Base-by-base conservation (phyloP, 1,140 invertebrate species). In the Hyles vespertilio region DNA sequence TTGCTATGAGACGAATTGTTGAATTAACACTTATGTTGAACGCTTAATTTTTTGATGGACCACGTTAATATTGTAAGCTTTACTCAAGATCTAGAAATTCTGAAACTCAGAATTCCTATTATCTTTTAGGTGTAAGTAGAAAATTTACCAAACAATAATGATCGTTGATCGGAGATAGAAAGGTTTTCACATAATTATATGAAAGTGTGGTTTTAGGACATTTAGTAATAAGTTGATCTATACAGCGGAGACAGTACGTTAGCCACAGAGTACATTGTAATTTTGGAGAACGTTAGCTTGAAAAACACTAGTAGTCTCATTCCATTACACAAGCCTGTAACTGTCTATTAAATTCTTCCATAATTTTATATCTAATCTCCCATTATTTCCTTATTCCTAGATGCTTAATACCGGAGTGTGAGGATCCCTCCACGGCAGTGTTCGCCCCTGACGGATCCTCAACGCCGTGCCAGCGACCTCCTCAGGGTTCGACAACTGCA, bases 321-420 rank as follows among this genome's bases (percentile, higher is more conserved):
- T 22, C 22, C 22, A 22, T 22, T 22, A 22, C 22, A 22, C 22
- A 22, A 22, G 22, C 22, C 0, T 22, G 22, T 7, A n/a, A 45
- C 43, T 45, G 6, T 45, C n/a, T 8, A n/a, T 45, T 8, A 45
- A n/a, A n/a, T 8, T 45, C 43, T n/a, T n/a, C n/a, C 6, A 45
- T 45, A 8, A 8, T 45, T 45, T 8, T 45, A 45, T 45, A 45
- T 8, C 7, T 45, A 45, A 7, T 45, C 43, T 45, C 6, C 6
- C n/a, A 47, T 11, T n/a, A 47, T 8, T 8, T 47, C 10, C 46
- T 47, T 6, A 10, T 43, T 51, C 65, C 12, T 70, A 86, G 83
- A 61, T 89, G 84, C 56, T 46, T 67, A 0, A 79, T 89, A 49
- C 75, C 77, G 32, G 70, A 83, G 65, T 89, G 85, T 51, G 87